phyloP scores from a whole-genome alignment of 2,797 vertebrate species.

The Hafferia zeledoni region DNA sequence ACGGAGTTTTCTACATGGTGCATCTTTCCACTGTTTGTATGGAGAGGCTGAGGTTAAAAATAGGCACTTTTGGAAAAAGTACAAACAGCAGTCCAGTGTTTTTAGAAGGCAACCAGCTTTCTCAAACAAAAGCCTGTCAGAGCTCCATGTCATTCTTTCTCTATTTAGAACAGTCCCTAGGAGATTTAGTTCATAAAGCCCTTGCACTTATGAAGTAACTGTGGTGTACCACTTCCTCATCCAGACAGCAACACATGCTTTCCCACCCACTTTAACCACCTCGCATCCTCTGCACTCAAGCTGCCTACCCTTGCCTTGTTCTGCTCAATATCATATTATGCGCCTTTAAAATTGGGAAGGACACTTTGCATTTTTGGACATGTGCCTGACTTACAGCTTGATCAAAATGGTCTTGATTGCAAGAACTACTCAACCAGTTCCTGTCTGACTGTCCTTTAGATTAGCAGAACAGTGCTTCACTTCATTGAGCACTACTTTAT shows the following conservation, averaged over 20 bases:
- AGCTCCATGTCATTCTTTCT: conserved; percentile 73
- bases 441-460: neutral
- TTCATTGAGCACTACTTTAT: neutral
- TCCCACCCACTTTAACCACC: conserved; percentile 84
- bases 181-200: conserved; percentile 83
- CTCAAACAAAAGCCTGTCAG: conserved; percentile 65
- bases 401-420: neutral
- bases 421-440: neutral
- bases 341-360: neutral
- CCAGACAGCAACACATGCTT: conserved; percentile 81
- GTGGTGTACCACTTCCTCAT: conserved; percentile 91
- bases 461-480: neutral
- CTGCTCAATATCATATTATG: conserved; percentile 11
- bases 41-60: conserved; percentile 62
- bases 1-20: neutral
- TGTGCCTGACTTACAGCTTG: neutral
- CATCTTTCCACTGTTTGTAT: conserved; percentile 34
- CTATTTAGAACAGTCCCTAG: conserved; percentile 77
- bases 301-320: conserved; percentile 1
- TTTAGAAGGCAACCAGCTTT: conserved; percentile 63
- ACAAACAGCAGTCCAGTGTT: conserved; percentile 63
- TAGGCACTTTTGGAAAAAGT: conserved; percentile 61
- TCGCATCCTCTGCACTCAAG: conserved; percentile 20
- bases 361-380: neutral
- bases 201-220: conserved; percentile 84